Base-by-base conservation (phyloP, 92 coral and sea anemone species). In the Epizoanthus stellaris region DNA sequence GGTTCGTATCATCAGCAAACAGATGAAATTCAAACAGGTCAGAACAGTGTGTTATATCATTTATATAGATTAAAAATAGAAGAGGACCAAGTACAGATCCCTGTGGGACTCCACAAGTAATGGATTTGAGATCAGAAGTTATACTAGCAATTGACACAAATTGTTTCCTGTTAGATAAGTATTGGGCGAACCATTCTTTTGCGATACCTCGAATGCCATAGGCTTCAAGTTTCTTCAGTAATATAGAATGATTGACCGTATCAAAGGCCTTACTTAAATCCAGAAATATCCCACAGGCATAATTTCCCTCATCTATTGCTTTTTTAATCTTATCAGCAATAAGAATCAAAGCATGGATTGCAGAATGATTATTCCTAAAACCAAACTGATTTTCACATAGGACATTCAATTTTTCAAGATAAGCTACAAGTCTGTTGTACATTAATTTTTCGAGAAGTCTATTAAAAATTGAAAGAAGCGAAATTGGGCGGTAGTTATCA, bases 331-430 rank as follows among this genome's bases (percentile, higher is more conserved):
- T 85, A 73, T 89, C 85, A 11, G 72, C 69, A 25, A 89, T 85
- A 62, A 69, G 80, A 25, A 85, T 62, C 21, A 89, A 60, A 16
- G 89, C 86, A 79, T 89, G 92, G 52, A 73, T 64, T 21, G 89
- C 73, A 19, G 87, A 85, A 75, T 85, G 89, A 9, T 85, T 89
- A 15, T 53, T 23, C 25, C 25, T 23, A 23, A 88, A 82, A 61
- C 91, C 88, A 88, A 88, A 83, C 70, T 82, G 91, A 49, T 58
- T 67, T 11, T 88, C 59, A 70, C 40, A 82, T 64, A 88, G 60
- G 7, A 76, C 21, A 70, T 49, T 40, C 52, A 67, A 62, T 75
- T 75, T 67, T 16, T 76, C 63, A 57, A 88, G 54, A 58, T 21
- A 83, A 17, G 9, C 40, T 9, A 73, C 66, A 6, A 88, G 63